Conservation (phyloP, 2,888 invertebrate species). For the Xylocampa areola region DNA sequence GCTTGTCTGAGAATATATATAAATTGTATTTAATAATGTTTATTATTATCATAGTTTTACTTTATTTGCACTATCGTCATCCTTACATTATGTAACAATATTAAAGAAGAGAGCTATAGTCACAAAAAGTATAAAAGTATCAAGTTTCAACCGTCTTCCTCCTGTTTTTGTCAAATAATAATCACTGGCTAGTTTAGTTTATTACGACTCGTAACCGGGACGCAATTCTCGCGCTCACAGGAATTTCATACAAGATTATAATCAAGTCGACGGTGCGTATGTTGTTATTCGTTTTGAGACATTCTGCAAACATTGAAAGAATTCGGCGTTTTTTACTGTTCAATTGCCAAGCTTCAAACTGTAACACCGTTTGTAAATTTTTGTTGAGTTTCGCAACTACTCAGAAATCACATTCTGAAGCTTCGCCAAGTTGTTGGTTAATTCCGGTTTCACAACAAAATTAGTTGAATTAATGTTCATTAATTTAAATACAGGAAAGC, state of each 20-base stretch:
- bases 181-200: constrained; percentile 50
- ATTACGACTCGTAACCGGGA: constrained; percentile 75
- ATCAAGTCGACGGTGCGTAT: constrained; percentile 63
- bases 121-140: constrained; percentile 18
- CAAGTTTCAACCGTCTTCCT: constrained; percentile 20
- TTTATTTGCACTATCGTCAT: no score
- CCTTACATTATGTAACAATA: neutral
- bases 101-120: neutral
- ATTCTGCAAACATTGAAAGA: constrained; percentile 57
- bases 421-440: constrained; percentile 47
- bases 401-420: constrained; percentile 43
- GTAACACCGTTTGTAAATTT: constrained; percentile 30
- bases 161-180: constrained; percentile 41
- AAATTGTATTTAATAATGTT: no score
- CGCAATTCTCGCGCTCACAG: constrained; percentile 73
- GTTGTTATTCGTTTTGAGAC: constrained; percentile 55
- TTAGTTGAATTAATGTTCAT: constrained; percentile 5
- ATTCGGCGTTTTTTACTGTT: constrained; percentile 34
- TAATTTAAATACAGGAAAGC: constrained; percentile 12
- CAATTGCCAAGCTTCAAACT: constrained; percentile 39
- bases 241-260: constrained; percentile 76
- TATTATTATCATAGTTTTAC: no score
- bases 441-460: constrained; percentile 25
- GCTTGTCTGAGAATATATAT: no score
- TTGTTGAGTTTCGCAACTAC: constrained; percentile 32